These are phyloP conservation scores for Callithrix jacchus DNA, from an alignment of 2,113 vertebrate genomes.

Conservation along the genomic window DNA sequence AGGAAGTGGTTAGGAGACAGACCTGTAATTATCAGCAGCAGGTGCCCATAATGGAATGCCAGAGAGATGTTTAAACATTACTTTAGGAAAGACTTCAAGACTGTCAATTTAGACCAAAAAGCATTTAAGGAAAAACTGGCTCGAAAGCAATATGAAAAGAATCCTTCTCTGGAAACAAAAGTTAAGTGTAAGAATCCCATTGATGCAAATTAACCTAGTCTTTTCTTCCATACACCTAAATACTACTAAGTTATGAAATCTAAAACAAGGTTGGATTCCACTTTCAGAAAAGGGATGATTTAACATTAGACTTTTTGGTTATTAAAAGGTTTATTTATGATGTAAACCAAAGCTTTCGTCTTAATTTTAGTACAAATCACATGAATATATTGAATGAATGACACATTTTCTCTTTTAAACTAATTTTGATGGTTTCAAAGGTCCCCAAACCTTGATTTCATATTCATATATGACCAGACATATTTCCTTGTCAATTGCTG, in stretches of 20 bases:
- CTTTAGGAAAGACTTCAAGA: constrained; percentile 72
- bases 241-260: neutral
- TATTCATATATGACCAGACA: neutral
- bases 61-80: constrained; percentile 73
- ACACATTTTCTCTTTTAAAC: constrained; percentile 48
- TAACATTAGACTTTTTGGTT: neutral
- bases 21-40: constrained; percentile 84
- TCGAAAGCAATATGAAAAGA: constrained; percentile 29
- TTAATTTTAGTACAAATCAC: constrained; percentile 22
- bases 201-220: neutral
- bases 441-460: neutral
- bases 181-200: constrained; percentile 41
- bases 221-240: neutral
- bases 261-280: neutral
- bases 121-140: constrained; percentile 28
- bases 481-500: neutral
- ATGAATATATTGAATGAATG: constrained; percentile 31
- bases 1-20: constrained; percentile 78
- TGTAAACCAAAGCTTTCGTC: constrained; percentile 5
- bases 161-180: constrained; percentile 57
- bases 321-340: neutral
- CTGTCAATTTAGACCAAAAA: constrained; percentile 65
- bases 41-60: constrained; percentile 82
- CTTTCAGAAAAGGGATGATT: constrained; percentile 14
- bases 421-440: constrained; percentile 35